Percentiles rank a stretch among this genome's conserved stretches.
phyloP scores from a whole-genome alignment of 2,797 vertebrate species.

The Esox lucius region DNA sequence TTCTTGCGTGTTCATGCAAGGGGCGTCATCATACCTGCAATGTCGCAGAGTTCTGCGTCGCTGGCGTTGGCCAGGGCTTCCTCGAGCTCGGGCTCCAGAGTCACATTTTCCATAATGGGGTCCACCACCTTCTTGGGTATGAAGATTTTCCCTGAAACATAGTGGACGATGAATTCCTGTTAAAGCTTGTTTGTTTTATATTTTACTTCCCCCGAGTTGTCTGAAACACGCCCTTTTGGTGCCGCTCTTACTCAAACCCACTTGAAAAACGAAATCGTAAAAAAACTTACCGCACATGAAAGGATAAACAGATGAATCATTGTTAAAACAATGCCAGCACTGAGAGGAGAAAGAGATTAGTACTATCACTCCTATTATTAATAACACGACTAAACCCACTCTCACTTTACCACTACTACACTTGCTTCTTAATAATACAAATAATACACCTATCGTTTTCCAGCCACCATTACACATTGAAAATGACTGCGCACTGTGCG shows the following conservation, averaged over 20 bases:
- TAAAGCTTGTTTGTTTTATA: background rate
- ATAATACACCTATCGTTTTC: background rate
- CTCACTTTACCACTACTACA: background rate
- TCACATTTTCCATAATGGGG: slow-evolving; percentile 91
- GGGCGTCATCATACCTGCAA: slow-evolving; percentile 82
- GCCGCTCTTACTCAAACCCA: background rate
- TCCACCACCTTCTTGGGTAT: slow-evolving; percentile 90
- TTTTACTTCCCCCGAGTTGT: background rate
- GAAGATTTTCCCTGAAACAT: slow-evolving; percentile 83
- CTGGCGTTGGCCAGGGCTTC: slow-evolving; percentile 92
- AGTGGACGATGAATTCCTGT: background rate
- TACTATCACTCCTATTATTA: background rate
- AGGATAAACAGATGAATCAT: slow-evolving; percentile 31
- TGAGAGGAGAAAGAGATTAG: background rate
- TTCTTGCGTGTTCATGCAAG: background rate
- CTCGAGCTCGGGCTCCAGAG: slow-evolving; percentile 94
- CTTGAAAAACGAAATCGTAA: background rate
- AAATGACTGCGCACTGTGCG: background rate
- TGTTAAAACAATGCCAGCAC: background rate
- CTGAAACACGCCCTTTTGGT: background rate
- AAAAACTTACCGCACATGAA: background rate
- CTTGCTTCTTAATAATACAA: background rate
- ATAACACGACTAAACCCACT: background rate
- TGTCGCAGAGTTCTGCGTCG: slow-evolving; percentile 96
- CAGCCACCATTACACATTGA: background rate